Evolutionary conservation across 2,888 invertebrate genomes (phyloP), one percentile per base, ranked within the genome.

Genomic region (Hypomecis atomaria): DNA sequence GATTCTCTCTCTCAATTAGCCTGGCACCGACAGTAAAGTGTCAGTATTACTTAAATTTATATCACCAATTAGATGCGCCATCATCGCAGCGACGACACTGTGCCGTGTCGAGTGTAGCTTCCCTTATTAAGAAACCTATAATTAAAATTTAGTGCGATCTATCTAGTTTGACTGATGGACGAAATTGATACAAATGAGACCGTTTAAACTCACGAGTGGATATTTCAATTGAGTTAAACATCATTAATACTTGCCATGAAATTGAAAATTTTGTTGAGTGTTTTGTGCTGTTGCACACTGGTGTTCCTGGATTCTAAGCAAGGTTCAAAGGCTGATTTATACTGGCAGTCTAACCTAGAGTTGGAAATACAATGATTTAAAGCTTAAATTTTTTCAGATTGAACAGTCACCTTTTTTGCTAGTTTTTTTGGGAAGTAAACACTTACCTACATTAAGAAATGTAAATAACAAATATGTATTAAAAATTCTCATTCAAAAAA

Each of bases 31-130:
- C 88, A 85, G 85, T 89, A 82, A 87, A 88, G 86, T 90, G 91
- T 90, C 91, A 90, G 90, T 87, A 85, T 90, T 90, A 91, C 90
- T 91, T 90, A 88, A 91, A 92, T 92, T 92, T 92, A 92, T 90
- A 84, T 87, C 84, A 80, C 92, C 90, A 92, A 92, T 92, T 92
- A 92, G 91, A 86, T 81, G 81, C 87, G 89, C 89, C 88, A 88
- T 91, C 91, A 89, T 90, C 89, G 79, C 77, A 73, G 83, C 88
- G 90, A 90, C 86, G 90, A 88, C 87, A 89, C 87, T 80, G 78
- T 84, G 80, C 82, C 87, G 86, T 87, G 82, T 85, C 84, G 85
- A 86, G 83, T 83, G 88, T 79, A 87, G 86, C 86, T 87, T 83
- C 88, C 90, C 89, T 90, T 91, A 90, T 90, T 89, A 90, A 88